Base-by-base conservation (phyloP, 2,888 invertebrate genomes). In the Eristalis intricaria region DNA sequence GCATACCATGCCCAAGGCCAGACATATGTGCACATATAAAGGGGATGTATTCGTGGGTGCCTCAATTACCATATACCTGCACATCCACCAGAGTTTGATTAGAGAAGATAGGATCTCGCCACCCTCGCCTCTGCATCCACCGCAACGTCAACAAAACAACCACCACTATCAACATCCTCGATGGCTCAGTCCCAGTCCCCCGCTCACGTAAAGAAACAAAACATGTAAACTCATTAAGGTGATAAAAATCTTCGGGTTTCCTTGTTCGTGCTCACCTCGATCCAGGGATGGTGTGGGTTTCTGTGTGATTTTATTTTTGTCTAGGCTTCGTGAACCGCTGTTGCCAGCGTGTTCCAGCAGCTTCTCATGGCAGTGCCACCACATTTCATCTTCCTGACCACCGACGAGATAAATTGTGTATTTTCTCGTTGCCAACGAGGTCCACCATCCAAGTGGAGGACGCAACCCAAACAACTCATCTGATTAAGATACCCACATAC, bases 211-310 rank as follows among this genome's bases (percentile, higher is more conserved):
- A 40, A 61, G 61, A 68, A 78, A 61, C 29, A 73, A 58, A 79
- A 80, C 79, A 83, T 87, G 87, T 84, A 84, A 87, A 87, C 87
- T 87, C 87, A 87, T 87, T 87, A 87, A 87, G 87, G 79, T 87
- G 87, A 87, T 87, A 87, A 84, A 86, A 87, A 87, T 87, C 87
- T 87, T 80, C 79, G 84, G 83, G 79, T 87, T 80, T 84, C 61
- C 87, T 76, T 79, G 79, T 69, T 69, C 58, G 69, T 78, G 71
- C 76, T 76, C 87, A 79, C 76, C 76, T 84, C 82, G 79, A 87
- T 76, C 50, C 64, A 10, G 68, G 43, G 22, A 23, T 50, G 50
- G 50, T 2, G 10, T 13, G 1, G 26, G 23, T 23, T 23, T 26
- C 7, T 26, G 4, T n/a, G 11, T 26, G 26, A 23, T 60, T 75